These are phyloP conservation scores for Hylaeus anthracinus DNA, from an alignment of 1,140 invertebrate genomes.

Conservation along the genomic window DNA sequence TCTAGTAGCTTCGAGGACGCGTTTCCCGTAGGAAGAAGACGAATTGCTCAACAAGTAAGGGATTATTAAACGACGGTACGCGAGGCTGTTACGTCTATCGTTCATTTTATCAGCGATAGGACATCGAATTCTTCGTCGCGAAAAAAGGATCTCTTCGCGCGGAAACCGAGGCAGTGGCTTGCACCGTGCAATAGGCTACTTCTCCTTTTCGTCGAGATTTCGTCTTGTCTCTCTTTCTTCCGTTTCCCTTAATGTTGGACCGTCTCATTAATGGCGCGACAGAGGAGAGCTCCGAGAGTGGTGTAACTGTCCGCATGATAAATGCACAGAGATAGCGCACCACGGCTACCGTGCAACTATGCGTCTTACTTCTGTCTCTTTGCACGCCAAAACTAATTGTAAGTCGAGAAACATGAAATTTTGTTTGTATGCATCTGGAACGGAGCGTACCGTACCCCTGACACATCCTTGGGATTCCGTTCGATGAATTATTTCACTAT, in stretches of 20 bases:
- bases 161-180: neutral
- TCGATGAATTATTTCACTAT: neutral
- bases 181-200: too few relatives aligned
- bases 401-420: conserved; percentile 1
- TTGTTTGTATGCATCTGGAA: too few relatives aligned
- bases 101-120: neutral
- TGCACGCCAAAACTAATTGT: conserved; percentile 7
- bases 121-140: neutral
- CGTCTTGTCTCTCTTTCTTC: neutral
- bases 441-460: neutral
- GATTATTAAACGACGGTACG: conserved; percentile 11
- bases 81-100: neutral
- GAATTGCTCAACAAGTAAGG: neutral
- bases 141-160: too few relatives aligned
- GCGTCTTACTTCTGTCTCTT: conserved; percentile 73
- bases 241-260: conserved; percentile 39
- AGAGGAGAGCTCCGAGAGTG: conserved; percentile 59
- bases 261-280: conserved; percentile 68
- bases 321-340: conserved; percentile 72
- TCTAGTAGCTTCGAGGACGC: neutral
- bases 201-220: conserved; percentile 6
- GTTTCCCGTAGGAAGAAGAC: neutral
- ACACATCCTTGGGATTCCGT: neutral
- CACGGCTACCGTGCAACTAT: conserved; percentile 67
- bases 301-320: conserved; percentile 73